Base-by-base conservation (phyloP, 2,888 invertebrate species). In the Cantharis flavilabris region DNA sequence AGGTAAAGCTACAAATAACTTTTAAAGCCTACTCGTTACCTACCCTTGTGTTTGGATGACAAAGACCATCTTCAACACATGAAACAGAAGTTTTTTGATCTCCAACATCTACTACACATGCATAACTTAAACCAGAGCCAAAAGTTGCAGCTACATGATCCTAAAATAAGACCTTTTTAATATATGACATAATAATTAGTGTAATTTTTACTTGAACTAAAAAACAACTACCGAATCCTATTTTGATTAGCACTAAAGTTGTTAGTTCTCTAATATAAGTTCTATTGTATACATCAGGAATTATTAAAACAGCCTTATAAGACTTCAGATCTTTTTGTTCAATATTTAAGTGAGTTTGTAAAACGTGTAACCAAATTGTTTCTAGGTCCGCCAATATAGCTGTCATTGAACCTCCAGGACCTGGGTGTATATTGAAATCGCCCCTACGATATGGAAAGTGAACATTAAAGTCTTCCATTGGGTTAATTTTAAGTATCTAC, bases 1-100 rank as follows among this genome's bases (percentile, higher is more conserved):
- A 23, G 7, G 7, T 23, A 23, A 23, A 23, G n/a, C n/a, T 23
- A 5, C 23, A 5, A 23, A 1, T 5, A 23, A 23, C 7, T 23
- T 23, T 23, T 23, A 23, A 5, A 23, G 23, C 23, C 7, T 7
- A 23, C 23, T 5, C 5, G 7, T 5, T 23, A 23, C 85, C 83
- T 84, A 94, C 92, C 85, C 97, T 90, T 0, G 98, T 97, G 80
- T 94, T 94, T 81, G 95, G 93, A 84, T 97, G 96, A 23, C 98
- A 98, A 78, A 98, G 95, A 0, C 97, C 98, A 90, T 98, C 98
- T 89, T 98, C 98, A 0, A 98, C 97, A 89, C 98, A 98, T 2
- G 97, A 97, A 18, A 98, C 95, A 0, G 97, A 96, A 0, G 97
- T 97, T 89, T 98, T 98, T 87, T 98, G 97, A 86, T 98, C 98